Conservation (phyloP, 2,888 invertebrate genomes). For the Empis livida region DNA sequence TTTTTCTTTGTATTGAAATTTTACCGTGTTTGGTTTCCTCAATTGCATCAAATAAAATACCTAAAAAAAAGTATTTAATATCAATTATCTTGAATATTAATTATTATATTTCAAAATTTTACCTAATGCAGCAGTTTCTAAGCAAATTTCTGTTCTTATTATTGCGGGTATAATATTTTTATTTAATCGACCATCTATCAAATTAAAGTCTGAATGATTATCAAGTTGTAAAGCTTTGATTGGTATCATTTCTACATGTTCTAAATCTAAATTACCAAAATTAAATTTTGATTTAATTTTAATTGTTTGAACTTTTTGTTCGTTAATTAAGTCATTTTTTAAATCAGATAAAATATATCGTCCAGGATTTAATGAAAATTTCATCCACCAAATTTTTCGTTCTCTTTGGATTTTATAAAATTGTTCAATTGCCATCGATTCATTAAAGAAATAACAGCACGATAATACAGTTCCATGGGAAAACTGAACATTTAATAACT, state of each 20-base stretch:
- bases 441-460: slow-evolving; percentile 23
- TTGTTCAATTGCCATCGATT: slow-evolving; percentile 40
- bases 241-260: slow-evolving; percentile 41
- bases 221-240: slow-evolving; percentile 16
- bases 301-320: slow-evolving; percentile 37
- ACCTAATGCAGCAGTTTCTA: slow-evolving; percentile 26
- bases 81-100: not conserved
- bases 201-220: slow-evolving; percentile 13
- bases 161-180: slow-evolving; percentile 17
- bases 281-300: slow-evolving; percentile 52
- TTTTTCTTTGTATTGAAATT: slow-evolving; percentile 44
- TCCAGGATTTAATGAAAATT: slow-evolving; percentile 60
- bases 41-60: slow-evolving; percentile 37
- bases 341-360: slow-evolving; percentile 51
- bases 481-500: slow-evolving; percentile 1
- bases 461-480: slow-evolving; percentile 15
- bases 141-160: slow-evolving; percentile 25
- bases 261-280: slow-evolving; percentile 48
- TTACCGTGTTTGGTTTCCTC: slow-evolving; percentile 37
- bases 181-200: slow-evolving; percentile 15
- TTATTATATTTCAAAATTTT: too few relatives aligned
- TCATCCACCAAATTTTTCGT: slow-evolving; percentile 77
- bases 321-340: slow-evolving; percentile 31
- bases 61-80: slow-evolving; percentile 11
- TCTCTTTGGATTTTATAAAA: slow-evolving; percentile 65